A percentile compares a stretch with the other conserved stretches of the same genome.
phyloP scores from a whole-genome alignment of 2,113 vertebrate species.

The Henicopernis longicauda region DNA sequence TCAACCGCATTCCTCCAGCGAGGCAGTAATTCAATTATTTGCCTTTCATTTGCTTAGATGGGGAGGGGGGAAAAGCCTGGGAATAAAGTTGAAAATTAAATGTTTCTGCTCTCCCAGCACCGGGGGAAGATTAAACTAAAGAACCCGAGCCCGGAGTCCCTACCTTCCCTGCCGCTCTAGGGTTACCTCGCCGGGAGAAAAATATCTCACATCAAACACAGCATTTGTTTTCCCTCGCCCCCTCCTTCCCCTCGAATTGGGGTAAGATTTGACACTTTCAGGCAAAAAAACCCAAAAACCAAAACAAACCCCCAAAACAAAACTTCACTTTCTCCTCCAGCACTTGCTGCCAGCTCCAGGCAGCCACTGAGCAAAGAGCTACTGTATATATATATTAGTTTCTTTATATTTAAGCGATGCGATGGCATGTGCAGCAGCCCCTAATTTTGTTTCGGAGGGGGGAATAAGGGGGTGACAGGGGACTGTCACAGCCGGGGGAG shows the following conservation, averaged over 20 bases:
- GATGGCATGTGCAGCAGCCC: neutral
- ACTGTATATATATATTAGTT: neutral
- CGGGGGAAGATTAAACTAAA: neutral
- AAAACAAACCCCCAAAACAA: no score
- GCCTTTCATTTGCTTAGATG: neutral
- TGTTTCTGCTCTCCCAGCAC: constrained; percentile 11
- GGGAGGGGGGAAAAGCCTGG: neutral
- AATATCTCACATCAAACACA: neutral
- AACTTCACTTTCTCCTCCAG: neutral
- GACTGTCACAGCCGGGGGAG: neutral
- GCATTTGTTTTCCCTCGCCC: neutral
- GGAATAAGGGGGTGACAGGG: neutral
- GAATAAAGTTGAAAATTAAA: constrained; percentile 48
- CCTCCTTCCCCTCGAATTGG: neutral
- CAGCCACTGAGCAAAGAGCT: neutral
- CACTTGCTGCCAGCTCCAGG: neutral
- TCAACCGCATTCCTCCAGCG: neutral
- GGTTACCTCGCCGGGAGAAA: neutral
- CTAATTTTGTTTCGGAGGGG: neutral
- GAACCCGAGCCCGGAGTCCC: neutral
- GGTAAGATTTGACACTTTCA: neutral
- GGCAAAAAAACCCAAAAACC: neutral
- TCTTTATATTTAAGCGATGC: neutral
- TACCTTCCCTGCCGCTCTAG: neutral
- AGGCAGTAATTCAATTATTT: constrained; percentile 24